A percentile compares a stretch with the other conserved stretches of the same genome.
Evolutionary conservation across 2,888 invertebrate genomes (phyloP).

Genomic region (Choristoneura rosaceana): DNA sequence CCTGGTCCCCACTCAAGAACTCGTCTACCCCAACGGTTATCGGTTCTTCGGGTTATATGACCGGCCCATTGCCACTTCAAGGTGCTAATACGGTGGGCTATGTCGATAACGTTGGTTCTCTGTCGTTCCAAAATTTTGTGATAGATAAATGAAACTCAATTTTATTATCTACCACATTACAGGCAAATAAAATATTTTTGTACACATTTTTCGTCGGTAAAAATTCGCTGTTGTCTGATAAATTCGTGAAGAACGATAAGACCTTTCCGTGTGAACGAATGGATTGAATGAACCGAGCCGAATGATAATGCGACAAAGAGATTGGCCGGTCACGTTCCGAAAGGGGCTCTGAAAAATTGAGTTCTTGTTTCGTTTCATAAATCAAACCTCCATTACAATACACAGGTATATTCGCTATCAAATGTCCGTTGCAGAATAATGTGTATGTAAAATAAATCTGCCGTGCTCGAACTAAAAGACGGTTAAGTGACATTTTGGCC

Average conservation of each 20-base stretch:
- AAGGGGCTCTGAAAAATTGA: constrained; percentile 4
- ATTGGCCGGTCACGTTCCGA: constrained; percentile 27
- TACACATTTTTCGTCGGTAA: neutral
- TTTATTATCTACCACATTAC: too few relatives aligned
- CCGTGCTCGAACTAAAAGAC: too few relatives aligned
- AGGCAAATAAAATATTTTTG: too few relatives aligned
- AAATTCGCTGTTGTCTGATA: constrained; percentile 9
- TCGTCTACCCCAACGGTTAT: too few relatives aligned
- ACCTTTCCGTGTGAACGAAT: constrained; percentile 25
- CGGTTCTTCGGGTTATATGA: too few relatives aligned
- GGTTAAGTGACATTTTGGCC: too few relatives aligned
- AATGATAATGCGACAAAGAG: constrained; percentile 36
- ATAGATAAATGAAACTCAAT: too few relatives aligned
- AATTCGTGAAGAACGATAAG: constrained; percentile 24
- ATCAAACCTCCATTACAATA: constrained; percentile 3
- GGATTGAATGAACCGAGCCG: constrained; percentile 26
- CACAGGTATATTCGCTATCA: neutral
- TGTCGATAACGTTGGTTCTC: too few relatives aligned
- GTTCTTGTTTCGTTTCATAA: constrained; percentile 4
- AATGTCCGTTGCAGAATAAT: neutral
- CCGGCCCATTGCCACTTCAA: too few relatives aligned
- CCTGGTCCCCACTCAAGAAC: too few relatives aligned
- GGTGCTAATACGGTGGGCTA: too few relatives aligned
- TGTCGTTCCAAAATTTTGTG: too few relatives aligned
- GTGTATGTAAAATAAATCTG: neutral